A percentile compares a stretch with the other conserved stretches of the same genome.
Conservation (phyloP, 1,140 invertebrate species). For the Diploscapter pachys region DNA sequence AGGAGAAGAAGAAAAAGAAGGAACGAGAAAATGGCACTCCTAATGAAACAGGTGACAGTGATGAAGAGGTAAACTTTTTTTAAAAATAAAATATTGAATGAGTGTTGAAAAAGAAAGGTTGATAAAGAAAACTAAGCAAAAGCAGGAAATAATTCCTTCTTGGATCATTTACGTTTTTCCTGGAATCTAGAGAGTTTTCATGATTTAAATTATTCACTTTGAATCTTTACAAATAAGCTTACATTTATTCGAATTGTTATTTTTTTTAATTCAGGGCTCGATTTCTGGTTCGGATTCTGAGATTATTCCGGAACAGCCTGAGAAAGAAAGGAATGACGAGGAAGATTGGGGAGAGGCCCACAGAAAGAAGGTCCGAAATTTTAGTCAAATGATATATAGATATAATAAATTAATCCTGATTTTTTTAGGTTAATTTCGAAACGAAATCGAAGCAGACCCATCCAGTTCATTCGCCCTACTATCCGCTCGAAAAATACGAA, state of each 20-base stretch:
- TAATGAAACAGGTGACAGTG: too few species aligned
- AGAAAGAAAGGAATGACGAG: conserved; percentile 65
- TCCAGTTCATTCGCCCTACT: conserved; percentile 89
- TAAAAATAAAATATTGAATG: too few species aligned
- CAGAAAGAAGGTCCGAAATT: neutral
- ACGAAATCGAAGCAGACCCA: conserved; percentile 90
- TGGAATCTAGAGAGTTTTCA: too few species aligned
- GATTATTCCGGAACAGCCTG: conserved; percentile 63
- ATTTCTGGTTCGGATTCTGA: conserved; percentile 60
- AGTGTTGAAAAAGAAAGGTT: too few species aligned
- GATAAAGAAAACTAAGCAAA: too few species aligned
- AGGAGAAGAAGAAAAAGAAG: too few species aligned
- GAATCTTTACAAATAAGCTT: conserved; percentile 53
- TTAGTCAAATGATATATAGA: neutral
- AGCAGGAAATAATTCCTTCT: too few species aligned
- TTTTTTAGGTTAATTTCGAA: conserved; percentile 69
- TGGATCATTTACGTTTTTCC: too few species aligned
- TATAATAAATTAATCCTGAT: neutral
- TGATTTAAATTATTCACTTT: too few species aligned
- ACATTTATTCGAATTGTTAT: conserved; percentile 6
- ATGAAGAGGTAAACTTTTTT: too few species aligned
- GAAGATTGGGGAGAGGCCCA: conserved; percentile 13
- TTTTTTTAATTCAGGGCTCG: conserved; percentile 1
- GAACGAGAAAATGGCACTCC: too few species aligned
- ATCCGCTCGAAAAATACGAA: conserved; percentile 93